Evolutionary conservation across 2,113 vertebrate species (phyloP), one percentile per base, ranked within the genome.

Genomic region (Trochalopteron elliotii): DNA sequence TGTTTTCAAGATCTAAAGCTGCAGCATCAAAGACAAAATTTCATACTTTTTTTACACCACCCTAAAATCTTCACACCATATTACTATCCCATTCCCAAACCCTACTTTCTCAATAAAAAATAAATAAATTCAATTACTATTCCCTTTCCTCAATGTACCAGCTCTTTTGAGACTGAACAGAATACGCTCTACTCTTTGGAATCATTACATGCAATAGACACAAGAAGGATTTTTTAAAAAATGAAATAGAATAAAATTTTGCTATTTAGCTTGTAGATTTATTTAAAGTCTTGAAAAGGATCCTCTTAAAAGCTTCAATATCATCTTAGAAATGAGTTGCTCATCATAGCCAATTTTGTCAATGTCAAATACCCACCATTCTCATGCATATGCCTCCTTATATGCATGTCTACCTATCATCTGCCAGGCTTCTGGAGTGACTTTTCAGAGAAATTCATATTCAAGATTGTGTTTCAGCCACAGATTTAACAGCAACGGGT

Each of bases 1-100:
- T 90, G 88, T 90, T 82, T 94, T 57, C 83, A 86, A 95, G 92
- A 97, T 96, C 92, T 96, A 65, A 96, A 90, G 94, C 72, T n/a
- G 72, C 56, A 79, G 76, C 76, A 96, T 96, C 88, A 96, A 96
- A 96, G 92, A 84, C 60, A 90, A 94, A 90, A 89, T 84, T 89
- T 95, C 76, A 69, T 78, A 81, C 80, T 56, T 92, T 74, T 86
- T 95, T 90, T 87, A 83, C 57, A 89, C 9, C 80, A 83, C 74
- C 77, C 61, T 93, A 88, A 93, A 94, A 83, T 79, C 45, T 91
- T 95, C 76, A 96, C 65, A 71, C 47, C 56, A 21, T 53, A 92
- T 95, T 95, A 86, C 76, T 90, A 39, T 64, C 68, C 90, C 57
- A 53, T 86, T 91, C 80, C 52, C 69, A 97, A 83, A 87, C 70